Base-by-base conservation (phyloP, 2,113 vertebrate genomes). In the Gallinago media region DNA sequence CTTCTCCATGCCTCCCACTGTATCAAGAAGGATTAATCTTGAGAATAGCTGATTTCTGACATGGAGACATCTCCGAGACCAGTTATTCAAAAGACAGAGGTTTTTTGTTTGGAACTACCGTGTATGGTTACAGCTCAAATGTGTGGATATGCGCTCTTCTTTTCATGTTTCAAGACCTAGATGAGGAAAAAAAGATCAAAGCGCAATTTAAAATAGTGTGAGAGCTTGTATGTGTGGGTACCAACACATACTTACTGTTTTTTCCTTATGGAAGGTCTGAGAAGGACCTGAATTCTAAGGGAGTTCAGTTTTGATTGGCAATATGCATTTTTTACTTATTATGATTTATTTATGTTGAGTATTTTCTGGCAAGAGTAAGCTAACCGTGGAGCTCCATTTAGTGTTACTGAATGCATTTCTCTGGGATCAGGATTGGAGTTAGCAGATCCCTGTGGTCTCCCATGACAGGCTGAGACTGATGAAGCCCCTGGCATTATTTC, bases 91-190 rank as follows among this genome's bases (percentile, higher is more conserved):
- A 56, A 66, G 32, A 36, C 26, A 59, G 21, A 54, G 18, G 26
- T 8, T 62, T 83, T 83, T 46, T 44, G 29, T 55, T 50, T 84
- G 22, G 44, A 65, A 4, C 13, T 26, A 2, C 4, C 63, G 1
- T 6, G 6, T 11, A 1, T 65, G 22, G 9, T 36, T 38, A 52
- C 16, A 34, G 34, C 36, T 86, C 58, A 55, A 6, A 49, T 10
- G 4, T 29, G 26, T 38, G 75, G 27, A 54, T 75, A 2, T 4
- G 2, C 1, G 31, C 12, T 56, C 46, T 75, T 2, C 0, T 56
- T 85, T 82, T 62, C 42, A 16, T 15, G 5, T 72, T 73, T 79
- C 11, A 38, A 32, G 23, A 27, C n/a, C 34, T 65, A 52, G 44
- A 47, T 3, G 2, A 75, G 62, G 38, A 12, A 72, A 52, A 83